These are phyloP conservation scores for Amphipoea lucens DNA, from an alignment of 2,888 invertebrate genomes.

Conservation along the genomic window DNA sequence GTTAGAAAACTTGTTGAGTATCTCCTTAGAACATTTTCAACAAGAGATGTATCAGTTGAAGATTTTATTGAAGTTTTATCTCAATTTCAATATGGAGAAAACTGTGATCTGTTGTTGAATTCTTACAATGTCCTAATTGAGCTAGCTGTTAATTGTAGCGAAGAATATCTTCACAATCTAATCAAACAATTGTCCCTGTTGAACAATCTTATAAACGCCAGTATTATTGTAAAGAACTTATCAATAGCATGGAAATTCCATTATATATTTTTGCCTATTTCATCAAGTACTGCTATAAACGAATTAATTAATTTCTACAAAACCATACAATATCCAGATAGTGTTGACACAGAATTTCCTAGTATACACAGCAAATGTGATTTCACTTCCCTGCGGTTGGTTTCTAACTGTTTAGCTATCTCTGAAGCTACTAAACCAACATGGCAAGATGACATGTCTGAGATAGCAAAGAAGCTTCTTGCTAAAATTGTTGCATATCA, in stretches of 20 bases:
- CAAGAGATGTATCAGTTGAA: slow-evolving; percentile 54
- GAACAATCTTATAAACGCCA: slow-evolving; percentile 80
- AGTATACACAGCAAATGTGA: slow-evolving; percentile 76
- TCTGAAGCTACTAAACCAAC: slow-evolving; percentile 39
- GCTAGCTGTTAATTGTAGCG: slow-evolving; percentile 78
- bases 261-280: slow-evolving; percentile 85
- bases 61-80: slow-evolving; percentile 70
- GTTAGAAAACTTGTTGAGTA: slow-evolving; percentile 81
- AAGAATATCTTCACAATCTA: slow-evolving; percentile 82
- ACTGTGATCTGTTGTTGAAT: slow-evolving; percentile 77
- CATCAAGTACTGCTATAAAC: slow-evolving; percentile 80
- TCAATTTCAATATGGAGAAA: slow-evolving; percentile 79
- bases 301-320: slow-evolving; percentile 80
- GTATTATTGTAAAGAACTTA: slow-evolving; percentile 82
- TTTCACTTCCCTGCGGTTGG: slow-evolving; percentile 80
- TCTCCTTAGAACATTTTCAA: slow-evolving; percentile 71
- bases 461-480: slow-evolving; percentile 75
- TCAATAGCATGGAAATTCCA: slow-evolving; percentile 86
- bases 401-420: slow-evolving; percentile 72
- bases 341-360: slow-evolving; percentile 56
- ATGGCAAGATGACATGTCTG: slow-evolving; percentile 36
- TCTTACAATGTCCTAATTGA: slow-evolving; percentile 80
- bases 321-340: slow-evolving; percentile 50
- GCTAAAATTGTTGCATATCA: slow-evolving; percentile 79
- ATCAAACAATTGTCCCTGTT: slow-evolving; percentile 77